Percentiles rank a stretch among this genome's conserved stretches.
These are phyloP conservation scores for Symphodus melops DNA, from an alignment of 2,113 vertebrate genomes.

Conservation along the genomic window DNA sequence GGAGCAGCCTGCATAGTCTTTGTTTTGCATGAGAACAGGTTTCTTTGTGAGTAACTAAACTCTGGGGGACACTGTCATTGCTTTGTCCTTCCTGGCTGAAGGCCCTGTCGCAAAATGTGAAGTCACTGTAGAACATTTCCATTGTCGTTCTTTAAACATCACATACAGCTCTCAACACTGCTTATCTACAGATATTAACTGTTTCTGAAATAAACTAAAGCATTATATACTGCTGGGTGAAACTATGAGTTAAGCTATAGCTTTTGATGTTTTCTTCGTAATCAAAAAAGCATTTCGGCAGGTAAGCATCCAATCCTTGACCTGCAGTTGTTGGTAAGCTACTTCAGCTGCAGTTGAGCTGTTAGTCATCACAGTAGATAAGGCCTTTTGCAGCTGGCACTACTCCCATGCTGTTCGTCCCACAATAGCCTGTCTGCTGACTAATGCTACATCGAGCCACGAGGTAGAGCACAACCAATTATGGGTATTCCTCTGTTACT, in stretches of 20 bases:
- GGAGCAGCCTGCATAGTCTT: not conserved
- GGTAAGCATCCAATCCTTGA: not conserved
- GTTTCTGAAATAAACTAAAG: not conserved
- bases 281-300: not conserved
- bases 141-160: not conserved
- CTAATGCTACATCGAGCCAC: not conserved
- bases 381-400: slow-evolving; percentile 27
- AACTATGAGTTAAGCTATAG: not conserved
- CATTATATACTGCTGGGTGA: not conserved
- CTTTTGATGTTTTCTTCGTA: not conserved
- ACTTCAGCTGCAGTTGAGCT: not conserved
- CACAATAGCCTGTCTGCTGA: slow-evolving; percentile 16
- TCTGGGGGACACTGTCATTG: not conserved
- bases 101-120: slow-evolving; percentile 33
- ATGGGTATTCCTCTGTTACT: not conserved
- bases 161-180: not conserved
- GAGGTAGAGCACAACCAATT: not conserved
- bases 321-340: not conserved
- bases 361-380: not conserved
- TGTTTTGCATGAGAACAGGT: not conserved
- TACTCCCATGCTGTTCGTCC: slow-evolving; percentile 22
- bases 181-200: not conserved
- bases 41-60: slow-evolving; percentile 5
- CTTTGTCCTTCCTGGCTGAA: slow-evolving; percentile 15
- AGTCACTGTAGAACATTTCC: not conserved